Base-by-base conservation (phyloP, 2,797 vertebrate genomes). In the Danio albolineatus region DNA sequence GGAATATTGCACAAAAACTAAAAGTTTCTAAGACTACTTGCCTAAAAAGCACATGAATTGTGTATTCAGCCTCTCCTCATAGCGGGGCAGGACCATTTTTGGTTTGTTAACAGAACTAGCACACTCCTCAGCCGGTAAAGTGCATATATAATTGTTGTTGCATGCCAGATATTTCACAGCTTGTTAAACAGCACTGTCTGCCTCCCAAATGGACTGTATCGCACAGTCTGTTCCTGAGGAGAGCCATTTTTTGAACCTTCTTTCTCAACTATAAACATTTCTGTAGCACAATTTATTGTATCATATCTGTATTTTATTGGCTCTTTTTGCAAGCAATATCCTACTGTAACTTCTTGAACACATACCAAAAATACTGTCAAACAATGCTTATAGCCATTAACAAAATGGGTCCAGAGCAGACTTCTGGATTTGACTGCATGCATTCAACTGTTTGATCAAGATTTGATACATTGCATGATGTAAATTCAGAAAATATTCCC, bases 311-410 rank as follows among this genome's bases (percentile, higher is more conserved):
- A 8, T 65, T 36, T 54, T 14, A 8, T 65, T 48, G 36, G n/a
- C 21, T 48, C 6, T 48, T 43, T 76, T 66, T 70, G 7, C 67
- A 69, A 60, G 59, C 17, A 17, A 43, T 16, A 48, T 67, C 13
- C 19, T 66, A 39, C 73, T 17, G 19, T 67, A 53, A 12, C 41
- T 21, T 74, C 51, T 67, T 48, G 56, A 66, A 67, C 16, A 7
- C 16, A 10, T 38, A 46, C 62, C 74, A 66, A 76, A 76, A 66
- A 17, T 57, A 10, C 74, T 54, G 61, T 65, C 74, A 66, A 66
- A 54, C 8, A 64, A 16, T 76, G 61, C 44, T 65, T 66, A 49
- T 62, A 44, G 19, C 48, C 61, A 8, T 76, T 54, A 46, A 73
- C n/a, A 66, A 21, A 62, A 64, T 41, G 73, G 43, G 14, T 76